phyloP scores from a whole-genome alignment of 2,113 vertebrate genomes.

The Saccopteryx leptura region DNA sequence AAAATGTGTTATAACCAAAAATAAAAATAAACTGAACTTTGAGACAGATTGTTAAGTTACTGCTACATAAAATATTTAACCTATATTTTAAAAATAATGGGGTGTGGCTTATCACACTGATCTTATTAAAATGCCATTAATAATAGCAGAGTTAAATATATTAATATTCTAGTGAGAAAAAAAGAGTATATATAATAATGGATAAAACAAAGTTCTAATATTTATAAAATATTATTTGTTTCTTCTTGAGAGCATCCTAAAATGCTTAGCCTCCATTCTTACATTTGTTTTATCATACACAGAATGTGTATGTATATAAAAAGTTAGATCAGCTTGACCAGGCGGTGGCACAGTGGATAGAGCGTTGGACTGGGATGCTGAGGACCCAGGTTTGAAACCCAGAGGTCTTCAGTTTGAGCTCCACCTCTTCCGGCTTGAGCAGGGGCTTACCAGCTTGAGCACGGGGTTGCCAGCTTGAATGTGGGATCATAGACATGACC shows the following conservation, averaged over 20 bases:
- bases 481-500: no score
- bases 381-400: no score
- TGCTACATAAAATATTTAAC: conserved; percentile 36
- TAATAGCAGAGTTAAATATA: neutral
- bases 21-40: conserved; percentile 10
- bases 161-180: neutral
- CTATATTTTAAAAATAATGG: conserved; percentile 32
- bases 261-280: conserved; percentile 1
- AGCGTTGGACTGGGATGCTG: no score
- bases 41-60: neutral
- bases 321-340: neutral
- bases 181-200: neutral
- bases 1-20: neutral
- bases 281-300: neutral
- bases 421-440: no score
- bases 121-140: conserved; percentile 32
- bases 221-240: neutral
- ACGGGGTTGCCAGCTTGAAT: no score
- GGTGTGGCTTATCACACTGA: neutral
- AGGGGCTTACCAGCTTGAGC: no score
- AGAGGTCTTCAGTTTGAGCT: no score
- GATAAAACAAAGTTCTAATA: neutral
- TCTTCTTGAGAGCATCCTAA: conserved; percentile 6
- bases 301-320: neutral
- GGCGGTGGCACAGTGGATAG: no score